Evolutionary conservation across 2,797 vertebrate genomes (phyloP), one percentile per base, ranked within the genome.

Genomic region (Saxicola maurus): DNA sequence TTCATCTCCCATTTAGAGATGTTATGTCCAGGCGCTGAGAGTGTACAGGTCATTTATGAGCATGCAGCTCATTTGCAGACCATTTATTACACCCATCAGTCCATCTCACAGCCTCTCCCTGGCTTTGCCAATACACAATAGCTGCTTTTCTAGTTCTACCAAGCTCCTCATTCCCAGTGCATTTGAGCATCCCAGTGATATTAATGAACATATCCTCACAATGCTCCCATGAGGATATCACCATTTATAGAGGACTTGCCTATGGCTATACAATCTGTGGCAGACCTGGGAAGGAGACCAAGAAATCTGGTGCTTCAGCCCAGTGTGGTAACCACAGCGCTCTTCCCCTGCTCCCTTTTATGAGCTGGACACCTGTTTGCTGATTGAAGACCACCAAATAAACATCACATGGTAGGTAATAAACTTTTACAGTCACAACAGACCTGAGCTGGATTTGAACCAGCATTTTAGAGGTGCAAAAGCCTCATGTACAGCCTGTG

Each of bases 381-480:
- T 35, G 42, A 78, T 93, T 6, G 27, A 93, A 52, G 94, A 94
- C 91, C 90, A 94, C 89, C 93, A 91, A 90, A 93, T 27, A 86
- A 84, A 76, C 77, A 82, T 93, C 95, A 77, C 45, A 86, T 62
- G 64, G 60, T 71, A 87, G 64, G 60, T 71, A 87, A 94, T 91
- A 92, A 95, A 91, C 66, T 83, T 96, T 94, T 86, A 92, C 87
- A 84, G 69, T 48, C 85, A 66, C 51, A 48, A 59, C 74, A 96
- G 82, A 87, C 86, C 75, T 82, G 61, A 90, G 64, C 45, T 95
- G 92, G 80, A 94, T 83, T 94, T 94, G 62, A 94, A 92, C 69
- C 92, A 95, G 51, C 78, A 64, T 85, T 72, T 91, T 77, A 86
- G 80, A 93, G 78, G 92, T 90, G 82, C 82, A 94, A 92, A 94